Evolutionary conservation across 2,888 invertebrate genomes (phyloP).

Genomic region (Drymonia ruficornis): DNA sequence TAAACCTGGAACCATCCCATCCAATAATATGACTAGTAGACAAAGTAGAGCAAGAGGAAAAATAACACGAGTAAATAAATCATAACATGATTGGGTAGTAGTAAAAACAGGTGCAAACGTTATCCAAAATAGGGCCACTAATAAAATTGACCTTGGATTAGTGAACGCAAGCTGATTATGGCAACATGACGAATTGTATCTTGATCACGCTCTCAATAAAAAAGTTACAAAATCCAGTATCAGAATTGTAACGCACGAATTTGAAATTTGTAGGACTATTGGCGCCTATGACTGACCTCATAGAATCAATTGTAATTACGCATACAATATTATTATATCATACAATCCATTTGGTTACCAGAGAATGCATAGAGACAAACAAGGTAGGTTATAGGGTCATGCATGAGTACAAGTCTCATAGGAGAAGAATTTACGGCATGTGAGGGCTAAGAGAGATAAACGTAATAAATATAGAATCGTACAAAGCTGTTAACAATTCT

Average conservation of each 20-base stretch:
- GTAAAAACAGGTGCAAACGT: neutral
- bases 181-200: conserved; percentile 1
- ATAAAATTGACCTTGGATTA: conserved; percentile 5
- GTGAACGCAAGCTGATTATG: conserved; percentile 3
- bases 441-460: neutral
- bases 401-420: neutral
- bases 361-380: neutral
- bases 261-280: neutral
- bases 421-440: neutral
- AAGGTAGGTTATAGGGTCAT: neutral
- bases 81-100: neutral
- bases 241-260: conserved; percentile 3
- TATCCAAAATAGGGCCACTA: neutral
- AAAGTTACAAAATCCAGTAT: neutral
- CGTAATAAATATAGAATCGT: too few species aligned
- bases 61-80: neutral
- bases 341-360: too few species aligned
- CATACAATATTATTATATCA: neutral
- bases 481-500: neutral
- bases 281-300: neutral
- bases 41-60: neutral
- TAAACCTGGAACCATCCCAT: neutral
- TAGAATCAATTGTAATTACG: neutral
- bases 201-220: conserved; percentile 1
- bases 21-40: too few species aligned